A percentile compares a stretch with the other conserved stretches of the same genome.
Conservation (phyloP, 64 coral and sea anemone genomes). For the Stichodactyla helianthus region DNA sequence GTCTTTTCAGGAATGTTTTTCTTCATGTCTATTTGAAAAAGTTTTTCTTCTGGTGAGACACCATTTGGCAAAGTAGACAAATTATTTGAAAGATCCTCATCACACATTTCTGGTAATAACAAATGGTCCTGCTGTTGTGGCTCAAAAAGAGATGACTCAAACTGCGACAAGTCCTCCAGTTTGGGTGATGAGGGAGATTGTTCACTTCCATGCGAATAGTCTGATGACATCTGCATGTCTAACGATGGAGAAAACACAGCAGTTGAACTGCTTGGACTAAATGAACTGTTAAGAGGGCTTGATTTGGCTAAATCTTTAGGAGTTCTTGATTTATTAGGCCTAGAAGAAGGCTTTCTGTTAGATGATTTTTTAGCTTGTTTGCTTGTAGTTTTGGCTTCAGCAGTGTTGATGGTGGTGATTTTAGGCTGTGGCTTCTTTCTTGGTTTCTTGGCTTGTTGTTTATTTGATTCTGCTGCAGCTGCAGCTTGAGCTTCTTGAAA, state of each 20-base stretch:
- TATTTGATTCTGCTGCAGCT: conserved; percentile 61
- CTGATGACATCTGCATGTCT: conserved; percentile 60
- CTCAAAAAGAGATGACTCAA: conserved; percentile 77
- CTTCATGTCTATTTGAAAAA: conserved; percentile 42
- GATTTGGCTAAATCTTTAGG: conserved; percentile 32
- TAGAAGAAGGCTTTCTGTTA: conserved; percentile 56
- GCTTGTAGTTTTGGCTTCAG: conserved; percentile 39
- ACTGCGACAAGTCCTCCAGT: conserved; percentile 70
- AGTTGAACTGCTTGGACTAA: conserved; percentile 55
- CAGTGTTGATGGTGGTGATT: neutral
- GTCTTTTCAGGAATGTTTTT: conserved; percentile 28
- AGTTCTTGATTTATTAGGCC: conserved; percentile 59
- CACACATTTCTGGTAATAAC: conserved; percentile 57
- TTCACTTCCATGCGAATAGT: conserved; percentile 75
- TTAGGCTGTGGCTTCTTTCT: conserved; percentile 67
- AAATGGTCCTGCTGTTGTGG: conserved; percentile 64
- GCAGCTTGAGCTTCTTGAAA: conserved; percentile 87
- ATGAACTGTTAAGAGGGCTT: conserved; percentile 38
- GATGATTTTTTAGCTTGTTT: conserved; percentile 47
- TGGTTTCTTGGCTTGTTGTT: conserved; percentile 76
- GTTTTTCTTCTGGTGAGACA: conserved; percentile 22
- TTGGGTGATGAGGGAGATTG: conserved; percentile 45
- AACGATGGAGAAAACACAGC: conserved; percentile 54
- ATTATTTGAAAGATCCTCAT: conserved; percentile 43
- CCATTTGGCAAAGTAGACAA: conserved; percentile 56